Base-by-base conservation (phyloP, 2,888 invertebrate genomes). In the Heliconius ismenius region DNA sequence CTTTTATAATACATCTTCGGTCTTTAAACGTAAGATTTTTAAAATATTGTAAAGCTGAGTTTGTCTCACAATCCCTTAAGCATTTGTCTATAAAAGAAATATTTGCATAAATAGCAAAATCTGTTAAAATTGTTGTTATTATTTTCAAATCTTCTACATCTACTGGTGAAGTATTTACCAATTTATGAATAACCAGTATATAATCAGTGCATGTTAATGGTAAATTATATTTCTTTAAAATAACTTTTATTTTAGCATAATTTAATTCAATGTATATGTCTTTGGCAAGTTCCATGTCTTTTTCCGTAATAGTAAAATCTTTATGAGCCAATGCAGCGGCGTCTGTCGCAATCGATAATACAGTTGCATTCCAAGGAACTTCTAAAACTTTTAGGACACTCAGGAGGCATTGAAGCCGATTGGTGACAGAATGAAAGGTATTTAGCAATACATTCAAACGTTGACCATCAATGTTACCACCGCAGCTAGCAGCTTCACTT, bases 141-240 rank as follows among this genome's bases (percentile, higher is more conserved):
- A 88, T 83, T 84, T 88, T 90, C 72, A 94, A 84, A 82, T 94
- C 94, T 80, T 88, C 83, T 77, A 92, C 82, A 83, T 92, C 88
- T 68, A 93, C 87, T 65, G 81, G 79, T 74, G 89, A 60, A 28
- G 84, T 82, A 81, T 86, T 87, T 28, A 91, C 85, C 80, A 94
- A 84, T 85, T 92, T 94, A 81, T 92, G 90, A 60, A 94, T 85
- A 39, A 94, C 90, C 78, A 91, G 81, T 80, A 83, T 86, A 76
- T 92, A 93, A 83, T 93, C 92, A 65, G 87, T 90, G 81, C 89
- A 92, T 76, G 87, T 86, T 79, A 91, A 82, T 62, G 92, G 90
- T 84, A 92, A 92, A 83, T 93, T 93, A 82, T 94, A 92, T 84
- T 94, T 94, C 82, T 92, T 94, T 67, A 94, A 84, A 69, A 93